Evolutionary conservation across 1,140 invertebrate genomes (phyloP), one percentile per base, ranked within the genome.

Genomic region (Trypoxylus dichotomus): DNA sequence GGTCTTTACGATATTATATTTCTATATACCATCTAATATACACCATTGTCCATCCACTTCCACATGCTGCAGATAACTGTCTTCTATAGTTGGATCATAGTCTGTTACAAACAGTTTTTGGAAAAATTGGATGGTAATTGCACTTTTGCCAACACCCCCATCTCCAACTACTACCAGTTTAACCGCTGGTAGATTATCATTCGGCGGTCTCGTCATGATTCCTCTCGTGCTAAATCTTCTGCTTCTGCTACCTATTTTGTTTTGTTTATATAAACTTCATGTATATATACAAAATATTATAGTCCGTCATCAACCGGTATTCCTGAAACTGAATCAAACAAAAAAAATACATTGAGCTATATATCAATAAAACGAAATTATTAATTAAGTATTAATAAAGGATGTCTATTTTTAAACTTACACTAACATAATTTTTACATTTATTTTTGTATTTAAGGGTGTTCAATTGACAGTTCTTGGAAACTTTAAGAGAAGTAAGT

Each of bases 41-140:
- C 96, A 97, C 92, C 94, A 95, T 81, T 95, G 91, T 15, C 95
- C 95, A 86, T 98, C 96, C 19, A 98, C 93, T 86, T 97, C 95
- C 1, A 94, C 95, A 85, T 98, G 96, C 84, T 96, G 94, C 79
- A 95, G 93, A 85, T 96, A 96, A 80, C 93, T 94, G 83, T 97
- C 95, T 86, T 97, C 95, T 79, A 96, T 97, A 15, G 95, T 97
- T 0, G 95, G 95, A 87, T 96, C 95, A 84, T 96, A 96, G 84
- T 96, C 95, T 5, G 94, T 95, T 54, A 96, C 93, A 86, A 96
- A 96, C 78, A 95, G 86, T 86, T 95, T 94, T 85, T 94, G 93
- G 84, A 95, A 95, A 87, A 93, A 94, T 86, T 96, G 96, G 83
- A 97, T 97, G 0, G 96, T 97, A 76, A 97, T 91, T 1, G 95